These are phyloP conservation scores for Ceryle rudis DNA, from an alignment of 2,797 vertebrate genomes.

Conservation along the genomic window DNA sequence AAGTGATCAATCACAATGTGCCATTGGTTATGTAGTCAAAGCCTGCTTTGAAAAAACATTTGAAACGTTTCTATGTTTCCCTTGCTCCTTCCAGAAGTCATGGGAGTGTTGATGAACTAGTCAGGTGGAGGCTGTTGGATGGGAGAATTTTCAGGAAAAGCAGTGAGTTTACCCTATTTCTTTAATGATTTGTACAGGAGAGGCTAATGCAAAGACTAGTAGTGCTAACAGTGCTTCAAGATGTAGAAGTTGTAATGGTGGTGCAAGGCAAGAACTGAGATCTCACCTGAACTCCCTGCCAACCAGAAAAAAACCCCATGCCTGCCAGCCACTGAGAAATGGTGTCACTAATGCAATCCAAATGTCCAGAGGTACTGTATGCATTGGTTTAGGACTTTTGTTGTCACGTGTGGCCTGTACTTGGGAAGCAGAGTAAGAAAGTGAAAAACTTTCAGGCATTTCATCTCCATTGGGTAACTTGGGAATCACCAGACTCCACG, in stretches of 20 bases:
- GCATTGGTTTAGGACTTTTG: not conserved
- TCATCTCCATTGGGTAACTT: not conserved
- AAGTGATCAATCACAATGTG: not conserved
- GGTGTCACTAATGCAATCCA: not conserved
- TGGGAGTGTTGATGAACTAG: not conserved
- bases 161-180: not conserved
- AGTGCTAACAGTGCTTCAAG: not conserved
- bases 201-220: not conserved
- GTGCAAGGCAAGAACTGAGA: not conserved
- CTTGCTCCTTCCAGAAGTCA: not conserved
- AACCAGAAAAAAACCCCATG: not conserved
- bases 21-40: not conserved
- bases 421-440: not conserved
- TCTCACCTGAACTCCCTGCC: not conserved
- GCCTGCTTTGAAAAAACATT: too few relatives aligned
- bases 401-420: not conserved
- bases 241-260: not conserved
- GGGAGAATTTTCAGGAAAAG: not conserved
- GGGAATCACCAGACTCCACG: not conserved
- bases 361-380: not conserved
- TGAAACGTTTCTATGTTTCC: not conserved
- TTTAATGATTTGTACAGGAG: not conserved
- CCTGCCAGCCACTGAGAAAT: not conserved
- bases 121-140: not conserved
- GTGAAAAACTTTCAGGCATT: not conserved